Base-by-base conservation (phyloP, 2,113 vertebrate genomes). In the Recurvirostra avosetta region DNA sequence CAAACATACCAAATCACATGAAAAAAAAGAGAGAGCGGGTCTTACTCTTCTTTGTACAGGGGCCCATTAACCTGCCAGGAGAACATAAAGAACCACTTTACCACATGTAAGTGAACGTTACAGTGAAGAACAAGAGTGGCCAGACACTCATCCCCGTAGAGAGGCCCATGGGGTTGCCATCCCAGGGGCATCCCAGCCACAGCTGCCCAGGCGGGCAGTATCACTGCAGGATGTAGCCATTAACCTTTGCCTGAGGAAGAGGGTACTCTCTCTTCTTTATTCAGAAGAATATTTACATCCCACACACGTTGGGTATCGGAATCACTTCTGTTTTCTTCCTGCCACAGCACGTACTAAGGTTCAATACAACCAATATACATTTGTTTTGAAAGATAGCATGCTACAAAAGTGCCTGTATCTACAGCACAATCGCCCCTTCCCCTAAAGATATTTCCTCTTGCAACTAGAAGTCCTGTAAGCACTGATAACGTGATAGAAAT, bases 401-500 rank as follows among this genome's bases (percentile, higher is more conserved):
- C 74, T 79, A 76, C 66, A 68, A 41, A 78, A 88, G 67, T 40
- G 36, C 53, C 58, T 29, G 77, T 82, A 81, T 88, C 92, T 79
- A 15, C 38, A 76, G n/a, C 72, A 61, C 80, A 79, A 94, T 84
- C 59, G 9, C 40, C 45, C 38, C 56, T 67, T 58, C 49, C 56
- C 55, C 72, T 40, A 11, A 63, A 85, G 87, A 79, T 83, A 92
- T 32, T 62, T 72, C 34, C n/a, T 94, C 95, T 91, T 71, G 83
- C 84, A 95, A 72, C 70, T 77, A 68, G 55, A 87, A 93, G 58
- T 63, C 55, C 76, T 86, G 41, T 76, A 78, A 49, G 83, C 56
- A 74, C 67, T 62, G 88, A 97, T 94, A 97, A 86, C 77, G 41
- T 19, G 56, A 93, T 68, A 88, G 87, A 94, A 96, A 96, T 95